These are phyloP conservation scores for Lucifuga dentata DNA, from an alignment of 2,113 vertebrate genomes.

Conservation along the genomic window DNA sequence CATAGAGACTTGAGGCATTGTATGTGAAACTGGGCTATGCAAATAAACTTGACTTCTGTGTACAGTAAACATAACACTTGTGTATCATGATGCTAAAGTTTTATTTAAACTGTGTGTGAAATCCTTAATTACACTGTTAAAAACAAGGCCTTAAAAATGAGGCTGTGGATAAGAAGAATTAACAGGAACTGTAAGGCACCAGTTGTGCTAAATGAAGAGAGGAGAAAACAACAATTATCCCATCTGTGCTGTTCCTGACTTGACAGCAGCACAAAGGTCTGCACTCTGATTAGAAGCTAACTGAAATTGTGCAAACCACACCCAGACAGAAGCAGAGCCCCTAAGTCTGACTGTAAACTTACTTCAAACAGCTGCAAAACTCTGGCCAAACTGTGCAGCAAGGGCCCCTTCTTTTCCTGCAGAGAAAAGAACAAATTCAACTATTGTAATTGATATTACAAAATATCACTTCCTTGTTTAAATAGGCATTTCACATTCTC, in stretches of 20 bases:
- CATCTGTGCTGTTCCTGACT: constrained; percentile 16
- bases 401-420: constrained; percentile 87
- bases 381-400: constrained; percentile 93
- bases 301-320: constrained; percentile 42
- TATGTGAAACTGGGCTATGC: too few species aligned
- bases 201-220: constrained; percentile 3
- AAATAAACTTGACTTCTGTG: too few species aligned
- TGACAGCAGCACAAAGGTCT: constrained; percentile 11
- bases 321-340: neutral
- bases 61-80: neutral
- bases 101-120: neutral
- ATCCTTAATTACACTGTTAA: constrained; percentile 13
- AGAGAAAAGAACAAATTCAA: constrained; percentile 13
- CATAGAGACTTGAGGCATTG: too few species aligned
- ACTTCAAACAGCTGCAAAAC: constrained; percentile 95
- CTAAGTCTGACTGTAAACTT: constrained; percentile 65
- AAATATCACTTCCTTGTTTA: too few species aligned
- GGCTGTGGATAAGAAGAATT: constrained; percentile 2
- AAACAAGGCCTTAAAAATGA: constrained; percentile 13
- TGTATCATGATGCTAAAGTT: neutral
- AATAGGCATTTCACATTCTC: too few species aligned
- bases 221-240: neutral
- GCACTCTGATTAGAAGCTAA: constrained; percentile 7
- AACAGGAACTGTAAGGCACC: constrained; percentile 2
- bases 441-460: too few species aligned